phyloP scores from a whole-genome alignment of 2,113 vertebrate genomes.

The Pangasianodon hypophthalmus region DNA sequence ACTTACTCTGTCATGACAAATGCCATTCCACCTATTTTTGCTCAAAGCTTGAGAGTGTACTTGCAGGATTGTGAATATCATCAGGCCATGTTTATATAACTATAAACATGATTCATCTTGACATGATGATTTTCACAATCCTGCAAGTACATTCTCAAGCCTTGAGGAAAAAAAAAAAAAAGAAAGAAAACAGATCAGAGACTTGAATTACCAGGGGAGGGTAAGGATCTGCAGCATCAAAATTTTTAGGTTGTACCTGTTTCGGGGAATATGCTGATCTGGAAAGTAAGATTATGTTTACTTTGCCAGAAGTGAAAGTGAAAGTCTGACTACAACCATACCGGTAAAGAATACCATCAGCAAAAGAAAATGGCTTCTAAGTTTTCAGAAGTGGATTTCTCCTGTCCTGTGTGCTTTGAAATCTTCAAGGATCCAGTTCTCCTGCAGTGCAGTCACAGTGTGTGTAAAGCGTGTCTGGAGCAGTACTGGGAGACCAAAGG shows the following conservation, averaged over 20 bases:
- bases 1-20: not conserved
- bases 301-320: conserved; percentile 5
- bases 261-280: not conserved
- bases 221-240: not conserved
- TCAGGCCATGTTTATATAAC: too few relatives aligned
- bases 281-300: not conserved
- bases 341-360: too few relatives aligned
- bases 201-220: not conserved
- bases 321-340: not conserved
- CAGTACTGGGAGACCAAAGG: not conserved
- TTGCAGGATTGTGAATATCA: not conserved
- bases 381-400: conserved; percentile 1
- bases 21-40: not conserved
- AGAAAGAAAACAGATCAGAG: not conserved
- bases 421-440: conserved; percentile 17
- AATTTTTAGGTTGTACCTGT: not conserved
- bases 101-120: too few relatives aligned
- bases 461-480: not conserved
- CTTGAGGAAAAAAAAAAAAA: not conserved
- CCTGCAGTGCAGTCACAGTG: conserved; percentile 9
- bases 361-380: not conserved
- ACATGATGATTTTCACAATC: not conserved
- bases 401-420: conserved; percentile 10
- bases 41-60: not conserved
- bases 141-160: not conserved